Conservation (phyloP, 2,113 vertebrate species). For the Plectropomus leopardus region DNA sequence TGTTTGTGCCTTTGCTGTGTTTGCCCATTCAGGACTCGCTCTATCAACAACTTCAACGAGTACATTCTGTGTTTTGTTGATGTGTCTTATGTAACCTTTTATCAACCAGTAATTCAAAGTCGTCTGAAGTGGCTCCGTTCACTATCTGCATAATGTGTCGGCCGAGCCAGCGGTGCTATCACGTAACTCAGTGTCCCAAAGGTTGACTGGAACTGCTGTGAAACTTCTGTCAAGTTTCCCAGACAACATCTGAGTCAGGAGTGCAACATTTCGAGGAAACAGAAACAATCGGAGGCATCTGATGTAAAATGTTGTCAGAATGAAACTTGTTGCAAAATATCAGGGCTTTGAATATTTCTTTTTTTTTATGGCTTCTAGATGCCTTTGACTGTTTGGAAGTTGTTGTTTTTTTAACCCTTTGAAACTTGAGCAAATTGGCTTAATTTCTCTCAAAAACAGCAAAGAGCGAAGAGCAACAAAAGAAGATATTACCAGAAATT, state of each 20-base stretch:
- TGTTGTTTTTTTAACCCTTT: too few relatives aligned
- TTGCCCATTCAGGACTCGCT: conserved; percentile 30
- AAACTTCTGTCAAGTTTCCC: conserved; percentile 13
- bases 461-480: too few relatives aligned
- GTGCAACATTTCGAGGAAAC: not conserved
- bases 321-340: not conserved
- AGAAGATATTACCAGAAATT: too few relatives aligned
- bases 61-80: conserved; percentile 66
- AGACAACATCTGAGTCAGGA: conserved; percentile 11
- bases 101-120: conserved; percentile 25
- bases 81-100: conserved; percentile 49
- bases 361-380: too few relatives aligned
- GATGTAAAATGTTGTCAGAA: not conserved
- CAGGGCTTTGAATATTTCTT: not conserved
- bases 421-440: too few relatives aligned
- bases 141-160: not conserved
- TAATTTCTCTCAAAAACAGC: too few relatives aligned
- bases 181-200: not conserved
- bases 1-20: conserved; percentile 29
- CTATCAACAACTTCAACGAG: conserved; percentile 42
- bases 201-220: conserved; percentile 19
- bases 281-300: not conserved
- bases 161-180: not conserved
- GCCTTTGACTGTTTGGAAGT: too few relatives aligned
- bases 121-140: conserved; percentile 14